phyloP scores from a whole-genome alignment of 2,888 invertebrate genomes.

The Hololepta plana region DNA sequence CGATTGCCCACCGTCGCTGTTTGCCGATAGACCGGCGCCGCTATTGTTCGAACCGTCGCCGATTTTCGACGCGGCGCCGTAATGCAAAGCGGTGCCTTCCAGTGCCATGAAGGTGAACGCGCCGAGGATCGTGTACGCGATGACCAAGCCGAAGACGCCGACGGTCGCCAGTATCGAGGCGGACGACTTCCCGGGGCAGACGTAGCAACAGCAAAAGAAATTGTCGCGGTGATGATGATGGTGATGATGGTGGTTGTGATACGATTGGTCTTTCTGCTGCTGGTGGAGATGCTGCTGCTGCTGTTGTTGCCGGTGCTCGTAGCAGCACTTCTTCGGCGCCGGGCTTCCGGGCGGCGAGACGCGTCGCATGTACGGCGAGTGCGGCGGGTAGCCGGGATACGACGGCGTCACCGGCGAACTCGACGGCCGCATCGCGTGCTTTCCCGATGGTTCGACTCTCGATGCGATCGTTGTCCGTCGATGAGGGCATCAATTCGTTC shows the following conservation, averaged over 20 bases:
- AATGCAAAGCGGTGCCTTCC: slow-evolving; percentile 51
- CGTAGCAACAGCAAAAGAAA: slow-evolving; percentile 38
- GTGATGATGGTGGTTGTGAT: slow-evolving; percentile 66
- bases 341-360: slow-evolving; percentile 25
- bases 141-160: slow-evolving; percentile 67
- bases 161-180: slow-evolving; percentile 59
- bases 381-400: slow-evolving; percentile 20
- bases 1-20: too few species aligned
- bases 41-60: too few species aligned
- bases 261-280: slow-evolving; percentile 32
- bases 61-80: too few species aligned
- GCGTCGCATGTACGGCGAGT: slow-evolving; percentile 19
- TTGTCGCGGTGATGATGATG: slow-evolving; percentile 38
- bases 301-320: slow-evolving; percentile 25
- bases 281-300: slow-evolving; percentile 38
- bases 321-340: slow-evolving; percentile 22
- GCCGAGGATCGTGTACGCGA: slow-evolving; percentile 81
- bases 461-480: too few species aligned
- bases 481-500: too few species aligned
- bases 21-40: too few species aligned
- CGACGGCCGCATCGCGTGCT: slow-evolving; percentile 1
- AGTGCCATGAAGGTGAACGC: slow-evolving; percentile 79
- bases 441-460: background rate
- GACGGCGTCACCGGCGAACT: slow-evolving; percentile 15
- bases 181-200: slow-evolving; percentile 29